These are phyloP conservation scores for Spea multiplicata DNA, from an alignment of 2,113 vertebrate species.

Conservation along the genomic window DNA sequence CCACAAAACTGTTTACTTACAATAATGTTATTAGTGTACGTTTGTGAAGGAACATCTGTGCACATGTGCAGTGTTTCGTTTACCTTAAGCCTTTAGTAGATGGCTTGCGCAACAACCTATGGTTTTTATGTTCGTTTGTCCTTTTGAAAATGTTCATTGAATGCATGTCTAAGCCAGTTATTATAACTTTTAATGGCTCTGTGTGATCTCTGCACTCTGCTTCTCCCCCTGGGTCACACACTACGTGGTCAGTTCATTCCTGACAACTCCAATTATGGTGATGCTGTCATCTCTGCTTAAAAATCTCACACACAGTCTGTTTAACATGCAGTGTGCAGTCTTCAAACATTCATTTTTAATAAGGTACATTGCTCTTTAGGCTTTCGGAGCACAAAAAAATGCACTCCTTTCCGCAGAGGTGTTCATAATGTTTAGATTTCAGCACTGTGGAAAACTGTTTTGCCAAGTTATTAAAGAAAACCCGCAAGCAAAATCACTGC, in stretches of 20 bases:
- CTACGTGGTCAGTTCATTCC: slow-evolving; percentile 34
- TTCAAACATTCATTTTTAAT: slow-evolving; percentile 46
- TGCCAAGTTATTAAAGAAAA: slow-evolving; percentile 24
- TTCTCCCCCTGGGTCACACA: slow-evolving; percentile 4
- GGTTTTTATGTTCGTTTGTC: not conserved
- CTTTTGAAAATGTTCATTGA: not conserved
- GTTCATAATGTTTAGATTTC: slow-evolving; percentile 13
- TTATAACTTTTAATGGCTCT: slow-evolving; percentile 23
- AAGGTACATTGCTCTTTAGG: slow-evolving; percentile 44
- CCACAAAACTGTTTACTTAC: no score
- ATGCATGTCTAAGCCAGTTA: slow-evolving; percentile 2
- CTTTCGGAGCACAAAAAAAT: slow-evolving; percentile 35
- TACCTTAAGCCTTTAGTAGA: no score
- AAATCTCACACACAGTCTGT: slow-evolving; percentile 34
- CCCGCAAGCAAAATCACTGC: slow-evolving; percentile 4
- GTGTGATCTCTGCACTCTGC: slow-evolving; percentile 9
- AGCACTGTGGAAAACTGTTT: not conserved
- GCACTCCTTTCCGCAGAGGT: slow-evolving; percentile 23
- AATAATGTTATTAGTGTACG: no score
- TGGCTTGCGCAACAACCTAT: no score
- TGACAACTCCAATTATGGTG: slow-evolving; percentile 43
- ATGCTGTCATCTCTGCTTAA: slow-evolving; percentile 39
- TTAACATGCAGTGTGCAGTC: slow-evolving; percentile 44
- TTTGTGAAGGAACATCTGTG: no score
- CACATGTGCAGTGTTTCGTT: no score